Percentiles rank a stretch among this genome's conserved stretches.
phyloP scores from a whole-genome alignment of 2,888 invertebrate species.

The Harpagoxenus sublaevis region DNA sequence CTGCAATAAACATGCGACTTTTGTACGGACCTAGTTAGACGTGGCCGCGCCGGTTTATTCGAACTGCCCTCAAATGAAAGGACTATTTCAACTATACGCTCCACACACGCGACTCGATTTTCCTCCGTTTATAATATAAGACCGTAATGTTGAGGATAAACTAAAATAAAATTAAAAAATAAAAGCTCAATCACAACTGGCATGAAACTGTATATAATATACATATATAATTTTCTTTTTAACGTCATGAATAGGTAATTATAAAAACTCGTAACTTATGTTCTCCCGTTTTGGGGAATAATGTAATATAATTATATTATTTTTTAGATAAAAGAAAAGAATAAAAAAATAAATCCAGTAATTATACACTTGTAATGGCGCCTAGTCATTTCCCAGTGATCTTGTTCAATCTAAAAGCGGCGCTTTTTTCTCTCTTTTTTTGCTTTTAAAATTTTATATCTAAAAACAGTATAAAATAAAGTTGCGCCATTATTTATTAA shows the following conservation, averaged over 20 bases:
- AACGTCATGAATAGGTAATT: background rate
- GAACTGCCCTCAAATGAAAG: background rate
- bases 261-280: background rate
- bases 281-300: background rate
- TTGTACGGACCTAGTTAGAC: conserved; percentile 15
- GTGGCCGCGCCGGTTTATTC: background rate
- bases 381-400: background rate
- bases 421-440: background rate
- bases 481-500: background rate
- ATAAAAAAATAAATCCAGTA: background rate
- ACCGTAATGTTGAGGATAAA: background rate
- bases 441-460: conserved; percentile 1
- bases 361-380: background rate
- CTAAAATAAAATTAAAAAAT: background rate
- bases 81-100: background rate
- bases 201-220: background rate
- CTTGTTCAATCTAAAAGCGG: background rate
- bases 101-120: background rate
- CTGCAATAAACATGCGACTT: conserved; percentile 12
- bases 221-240: background rate
- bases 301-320: background rate
- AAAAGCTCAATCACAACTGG: background rate
- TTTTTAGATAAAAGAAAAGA: background rate
- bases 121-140: background rate
- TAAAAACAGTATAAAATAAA: conserved; percentile 5